Base-by-base conservation (phyloP, 2,113 vertebrate species). In the Ovis canadensis region DNA sequence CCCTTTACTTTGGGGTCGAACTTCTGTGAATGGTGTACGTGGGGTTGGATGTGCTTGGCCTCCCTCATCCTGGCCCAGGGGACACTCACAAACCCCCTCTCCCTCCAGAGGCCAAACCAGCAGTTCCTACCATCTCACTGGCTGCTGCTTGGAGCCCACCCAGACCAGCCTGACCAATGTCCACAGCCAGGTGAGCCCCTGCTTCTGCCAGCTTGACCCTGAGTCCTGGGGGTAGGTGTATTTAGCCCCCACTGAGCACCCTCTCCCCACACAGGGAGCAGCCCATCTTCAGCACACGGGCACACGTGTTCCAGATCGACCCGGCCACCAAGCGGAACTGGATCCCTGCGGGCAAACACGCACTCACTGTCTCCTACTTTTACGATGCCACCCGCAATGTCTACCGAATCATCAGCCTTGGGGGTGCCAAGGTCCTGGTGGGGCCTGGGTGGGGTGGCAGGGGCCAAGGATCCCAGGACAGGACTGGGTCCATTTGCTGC, bases 261-360 rank as follows among this genome's bases (percentile, higher is more conserved):
- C 36, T 74, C 6, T n/a, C 50, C 48, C 29, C 52, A n/a, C 1
- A 10, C 98, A 99, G 99, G 99, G 99, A 99, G 98, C 99, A 99
- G 98, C 99, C 99, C 0, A 99, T 99, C 98, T 99, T 99, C 99
- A 99, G 99, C 98, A 99, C 99, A 25, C 98, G 99, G 96, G 99
- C 99, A 1, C 99, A 99, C 16, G 99, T 99, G 17, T 99, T 99
- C 99, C 99, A 99, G 98, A 99, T 99, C 0, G 99, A 99, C 97
- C 99, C 99, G 0, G 97, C 99, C 94, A 99, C 99, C 98, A 99
- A 99, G 89, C 98, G 99, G 90, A 99, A 99, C 99, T 99, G 99
- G 99, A 99, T 99, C 97, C 99, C 99, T 0, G 99, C 99, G 80
- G 99, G 99, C 99, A 99, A 99, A 50, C 99, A 99, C 36, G 99